Evolutionary conservation across 2,797 vertebrate genomes (phyloP).

Genomic region (Brachyalestes nurse): DNA sequence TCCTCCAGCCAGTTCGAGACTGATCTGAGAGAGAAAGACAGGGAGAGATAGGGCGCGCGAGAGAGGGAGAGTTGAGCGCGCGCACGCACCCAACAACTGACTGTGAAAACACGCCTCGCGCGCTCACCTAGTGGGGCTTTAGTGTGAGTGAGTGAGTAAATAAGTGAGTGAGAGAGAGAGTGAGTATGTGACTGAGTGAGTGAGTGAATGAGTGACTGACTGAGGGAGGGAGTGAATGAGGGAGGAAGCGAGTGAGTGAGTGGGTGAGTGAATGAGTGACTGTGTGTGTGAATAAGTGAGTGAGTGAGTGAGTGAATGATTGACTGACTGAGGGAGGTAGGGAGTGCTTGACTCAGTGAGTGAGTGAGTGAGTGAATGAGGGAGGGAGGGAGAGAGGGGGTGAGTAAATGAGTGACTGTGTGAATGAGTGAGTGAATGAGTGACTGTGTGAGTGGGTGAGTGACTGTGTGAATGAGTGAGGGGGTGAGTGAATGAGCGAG

Average conservation of each 20-base stretch:
- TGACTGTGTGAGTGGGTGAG: background rate
- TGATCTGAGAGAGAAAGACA: background rate
- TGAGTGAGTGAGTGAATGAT: background rate
- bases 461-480: background rate
- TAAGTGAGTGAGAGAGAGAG: background rate
- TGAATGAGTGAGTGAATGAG: background rate
- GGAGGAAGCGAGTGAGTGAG: no score
- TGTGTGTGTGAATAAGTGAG: no score
- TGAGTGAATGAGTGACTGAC: no score
- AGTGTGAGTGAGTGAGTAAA: background rate
- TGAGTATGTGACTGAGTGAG: background rate
- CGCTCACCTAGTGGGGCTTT: background rate
- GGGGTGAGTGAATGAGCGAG: background rate
- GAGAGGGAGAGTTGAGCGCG: background rate
- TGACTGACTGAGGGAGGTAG: background rate
- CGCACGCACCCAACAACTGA: conserved; percentile 14
- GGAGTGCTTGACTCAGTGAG: no score
- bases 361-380: no score
- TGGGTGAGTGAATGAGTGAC: no score
- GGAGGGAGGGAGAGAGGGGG: no score
- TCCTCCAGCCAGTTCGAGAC: background rate
- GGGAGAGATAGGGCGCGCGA: background rate
- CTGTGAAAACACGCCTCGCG: conserved; percentile 18
- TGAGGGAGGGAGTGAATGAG: background rate
- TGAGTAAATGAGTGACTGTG: no score